phyloP scores from a whole-genome alignment of 2,888 invertebrate genomes.

The Lysandra coridon region DNA sequence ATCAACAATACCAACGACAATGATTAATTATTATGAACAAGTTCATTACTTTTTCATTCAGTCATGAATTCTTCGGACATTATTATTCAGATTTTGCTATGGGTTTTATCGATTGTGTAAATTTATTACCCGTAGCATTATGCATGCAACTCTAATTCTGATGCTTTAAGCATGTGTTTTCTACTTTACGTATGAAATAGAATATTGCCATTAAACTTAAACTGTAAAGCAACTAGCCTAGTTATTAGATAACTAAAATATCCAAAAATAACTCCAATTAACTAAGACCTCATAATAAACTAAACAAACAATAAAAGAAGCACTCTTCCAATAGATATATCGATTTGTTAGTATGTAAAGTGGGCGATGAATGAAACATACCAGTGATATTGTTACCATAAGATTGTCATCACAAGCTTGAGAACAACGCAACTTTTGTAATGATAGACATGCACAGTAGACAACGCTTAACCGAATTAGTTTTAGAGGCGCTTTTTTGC shows the following conservation, averaged over 20 bases:
- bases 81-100: constrained; percentile 14
- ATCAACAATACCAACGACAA: neutral
- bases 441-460: constrained; percentile 59
- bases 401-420: constrained; percentile 34
- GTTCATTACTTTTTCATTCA: constrained; percentile 7
- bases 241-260: constrained; percentile 14
- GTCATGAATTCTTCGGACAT: neutral
- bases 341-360: neutral
- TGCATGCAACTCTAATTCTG: constrained; percentile 35
- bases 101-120: constrained; percentile 22
- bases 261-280: constrained; percentile 1
- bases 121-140: constrained; percentile 33
- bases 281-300: neutral
- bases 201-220: constrained; percentile 2
- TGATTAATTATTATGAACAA: neutral
- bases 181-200: constrained; percentile 25
- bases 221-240: constrained; percentile 10
- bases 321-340: constrained; percentile 21
- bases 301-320: neutral
- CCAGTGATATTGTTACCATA: constrained; percentile 20
- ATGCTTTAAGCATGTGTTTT: constrained; percentile 36
- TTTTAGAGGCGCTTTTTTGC: constrained; percentile 62
- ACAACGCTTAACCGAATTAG: constrained; percentile 66
- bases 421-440: constrained; percentile 47
- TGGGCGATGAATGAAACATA: neutral